A percentile compares a stretch with the other conserved stretches of the same genome.
These are phyloP conservation scores for Planiliza haematocheilus DNA, from an alignment of 2,113 vertebrate species.

Conservation along the genomic window DNA sequence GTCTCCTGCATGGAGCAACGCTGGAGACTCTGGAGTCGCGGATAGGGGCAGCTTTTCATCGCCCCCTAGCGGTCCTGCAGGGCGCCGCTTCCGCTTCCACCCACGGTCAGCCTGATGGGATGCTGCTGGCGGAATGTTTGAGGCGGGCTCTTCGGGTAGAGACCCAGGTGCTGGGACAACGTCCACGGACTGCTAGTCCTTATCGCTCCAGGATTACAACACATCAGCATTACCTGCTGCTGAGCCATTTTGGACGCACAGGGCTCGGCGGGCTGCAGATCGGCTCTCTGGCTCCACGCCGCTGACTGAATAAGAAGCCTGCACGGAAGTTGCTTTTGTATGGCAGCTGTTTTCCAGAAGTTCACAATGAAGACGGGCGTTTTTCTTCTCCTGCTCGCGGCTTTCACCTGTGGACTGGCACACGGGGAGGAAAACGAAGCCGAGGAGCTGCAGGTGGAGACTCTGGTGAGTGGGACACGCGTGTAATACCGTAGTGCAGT, in stretches of 20 bases:
- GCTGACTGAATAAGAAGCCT: constrained; percentile 6
- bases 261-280: constrained; percentile 20
- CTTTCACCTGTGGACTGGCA: constrained; percentile 55
- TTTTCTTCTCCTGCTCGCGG: constrained; percentile 67
- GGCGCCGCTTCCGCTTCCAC: constrained; percentile 42
- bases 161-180: constrained; percentile 79
- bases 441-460: constrained; percentile 82
- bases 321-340: constrained; percentile 53
- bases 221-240: constrained; percentile 79
- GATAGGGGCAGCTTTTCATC: constrained; percentile 13
- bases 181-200: constrained; percentile 64
- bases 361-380: constrained; percentile 73
- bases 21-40: no score
- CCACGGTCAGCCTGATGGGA: constrained; percentile 69
- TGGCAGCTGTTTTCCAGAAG: constrained; percentile 51
- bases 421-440: constrained; percentile 51
- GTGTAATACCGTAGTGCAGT: neutral
- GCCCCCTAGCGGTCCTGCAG: constrained; percentile 48
- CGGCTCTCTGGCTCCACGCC: neutral
- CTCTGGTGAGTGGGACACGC: constrained; percentile 76
- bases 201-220: constrained; percentile 76
- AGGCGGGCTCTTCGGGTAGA: constrained; percentile 75
- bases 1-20: no score
- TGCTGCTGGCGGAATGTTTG: constrained; percentile 77
- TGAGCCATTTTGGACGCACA: constrained; percentile 52